Base-by-base conservation (phyloP, 2,888 invertebrate genomes). In the Macrophya annulata region DNA sequence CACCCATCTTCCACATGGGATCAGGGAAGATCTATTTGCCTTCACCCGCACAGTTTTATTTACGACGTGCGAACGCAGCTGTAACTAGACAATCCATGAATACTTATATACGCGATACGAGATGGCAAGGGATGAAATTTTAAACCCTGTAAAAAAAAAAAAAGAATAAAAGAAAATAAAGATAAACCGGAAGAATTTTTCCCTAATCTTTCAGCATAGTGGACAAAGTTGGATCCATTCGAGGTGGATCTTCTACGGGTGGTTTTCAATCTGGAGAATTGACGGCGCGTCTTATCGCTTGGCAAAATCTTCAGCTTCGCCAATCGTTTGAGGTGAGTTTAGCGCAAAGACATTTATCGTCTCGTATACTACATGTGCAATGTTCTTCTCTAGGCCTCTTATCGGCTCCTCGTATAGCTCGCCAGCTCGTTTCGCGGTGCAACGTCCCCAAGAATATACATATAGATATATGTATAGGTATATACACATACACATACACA, bases 251-350 rank as follows among this genome's bases (percentile, higher is more conserved):
- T 12, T 43, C 81, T 9, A 10, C 37, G 1, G 83, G 83, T 83
- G 83, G 83, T 43, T 83, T 92, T 86, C 90, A 90, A 85, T 90
- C 92, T 12, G 91, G 91, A 25, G 92, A 92, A 87, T 88, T 92
- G 85, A 91, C 92, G 77, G 91, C 92, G 21, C 90, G 92, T 76
- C 89, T 93, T 72, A 89, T 92, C 84, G 90, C 90, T 84, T 92
- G 92, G 92, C 90, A 90, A 72, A 90, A 90, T 87, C 83, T 43
- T 31, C 83, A 83, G 55, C n/a, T 68, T 65, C 83, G 43, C 21
- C 68, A 83, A 83, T 68, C 83, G 31, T 17, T 40, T 17, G 83
- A 65, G 83, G 83, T 83, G 48, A 68, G 83, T 71, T 48, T 65
- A 55, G 40, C 15, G 40, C 15, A 77, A 21, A 51, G 12, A 37